A percentile compares a stretch with the other conserved stretches of the same genome.
phyloP scores from a whole-genome alignment of 1,140 invertebrate species.

The Pantala flavescens region DNA sequence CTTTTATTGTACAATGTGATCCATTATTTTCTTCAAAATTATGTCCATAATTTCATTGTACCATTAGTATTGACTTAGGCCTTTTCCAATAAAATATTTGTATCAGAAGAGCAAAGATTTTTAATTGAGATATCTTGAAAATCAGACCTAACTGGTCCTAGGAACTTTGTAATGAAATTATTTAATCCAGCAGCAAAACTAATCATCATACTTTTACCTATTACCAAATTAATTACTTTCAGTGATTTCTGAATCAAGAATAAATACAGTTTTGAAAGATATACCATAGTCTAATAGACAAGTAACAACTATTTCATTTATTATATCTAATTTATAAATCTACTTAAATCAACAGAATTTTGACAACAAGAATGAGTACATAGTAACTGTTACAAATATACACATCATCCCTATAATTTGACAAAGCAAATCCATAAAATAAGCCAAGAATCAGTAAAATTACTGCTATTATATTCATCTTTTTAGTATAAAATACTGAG shows the following conservation, averaged over 20 bases:
- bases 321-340: not conserved
- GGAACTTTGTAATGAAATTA: not conserved
- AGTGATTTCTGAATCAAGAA: not conserved
- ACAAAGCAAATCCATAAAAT: too few relatives aligned
- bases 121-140: not conserved
- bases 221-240: not conserved
- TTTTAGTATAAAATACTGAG: too few relatives aligned
- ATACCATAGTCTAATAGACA: not conserved
- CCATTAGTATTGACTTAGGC: conserved; percentile 1
- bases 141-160: not conserved
- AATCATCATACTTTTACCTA: not conserved
- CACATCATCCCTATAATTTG: too few relatives aligned
- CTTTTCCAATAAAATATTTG: not conserved
- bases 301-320: not conserved
- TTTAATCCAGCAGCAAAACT: not conserved
- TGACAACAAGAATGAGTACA: too few relatives aligned
- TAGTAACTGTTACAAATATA: too few relatives aligned
- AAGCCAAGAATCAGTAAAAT: too few relatives aligned
- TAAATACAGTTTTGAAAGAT: not conserved
- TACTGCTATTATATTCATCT: too few relatives aligned
- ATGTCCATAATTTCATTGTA: not conserved
- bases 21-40: not conserved
- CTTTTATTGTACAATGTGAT: not conserved
- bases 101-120: not conserved
- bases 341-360: too few relatives aligned